Percentiles rank a stretch among this genome's conserved stretches.
Evolutionary conservation across 2,797 vertebrate genomes (phyloP).

Genomic region (Anas bernieri): DNA sequence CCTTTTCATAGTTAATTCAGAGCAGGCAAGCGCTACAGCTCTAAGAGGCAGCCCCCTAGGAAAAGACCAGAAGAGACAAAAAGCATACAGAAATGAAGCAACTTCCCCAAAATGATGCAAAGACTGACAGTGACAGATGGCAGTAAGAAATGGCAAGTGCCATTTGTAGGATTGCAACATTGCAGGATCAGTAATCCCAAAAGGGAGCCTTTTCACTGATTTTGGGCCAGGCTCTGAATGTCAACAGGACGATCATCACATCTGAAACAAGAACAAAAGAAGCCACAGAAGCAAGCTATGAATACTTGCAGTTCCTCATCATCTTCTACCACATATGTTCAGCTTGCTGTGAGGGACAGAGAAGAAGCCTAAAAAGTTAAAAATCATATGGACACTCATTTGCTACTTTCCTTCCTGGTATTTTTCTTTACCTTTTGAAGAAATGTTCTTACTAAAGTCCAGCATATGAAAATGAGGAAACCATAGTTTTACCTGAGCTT

Average conservation of each 20-base stretch:
- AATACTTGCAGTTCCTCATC: background rate
- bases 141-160: background rate
- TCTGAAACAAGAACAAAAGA: background rate
- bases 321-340: rapidly evolving
- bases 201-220: background rate
- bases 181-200: background rate
- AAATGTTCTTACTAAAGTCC: background rate
- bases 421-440: background rate
- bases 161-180: background rate
- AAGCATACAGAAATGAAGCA: background rate
- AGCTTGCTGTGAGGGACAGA: background rate
- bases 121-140: background rate
- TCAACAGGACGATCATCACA: background rate
- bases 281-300: background rate
- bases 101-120: background rate
- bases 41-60: background rate
- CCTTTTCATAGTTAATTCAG: background rate
- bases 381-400: background rate
- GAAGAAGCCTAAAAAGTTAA: background rate
- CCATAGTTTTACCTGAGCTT: background rate
- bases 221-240: background rate
- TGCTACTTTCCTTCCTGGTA: background rate
- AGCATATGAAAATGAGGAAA: background rate
- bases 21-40: background rate
- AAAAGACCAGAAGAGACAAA: background rate